Evolutionary conservation across 2,113 vertebrate species (phyloP).

Genomic region (Trematocara stigmaticum): DNA sequence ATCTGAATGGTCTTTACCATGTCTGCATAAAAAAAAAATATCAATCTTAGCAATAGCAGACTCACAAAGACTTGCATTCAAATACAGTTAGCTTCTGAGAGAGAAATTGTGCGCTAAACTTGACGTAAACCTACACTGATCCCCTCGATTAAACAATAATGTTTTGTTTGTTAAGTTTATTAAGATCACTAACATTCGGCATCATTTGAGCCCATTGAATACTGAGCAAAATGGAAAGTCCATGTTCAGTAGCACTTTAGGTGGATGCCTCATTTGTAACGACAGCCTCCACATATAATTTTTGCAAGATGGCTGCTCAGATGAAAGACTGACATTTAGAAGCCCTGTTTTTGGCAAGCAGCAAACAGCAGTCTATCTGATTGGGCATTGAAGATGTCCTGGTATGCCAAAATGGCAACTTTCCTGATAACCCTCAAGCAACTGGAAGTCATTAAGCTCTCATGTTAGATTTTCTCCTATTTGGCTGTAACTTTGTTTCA

Average conservation of each 20-base stretch:
- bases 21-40: neutral
- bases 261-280: slow-evolving; percentile 15
- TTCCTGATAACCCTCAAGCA: slow-evolving; percentile 34
- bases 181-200: neutral
- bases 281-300: slow-evolving; percentile 15
- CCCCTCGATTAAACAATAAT: neutral
- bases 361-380: neutral
- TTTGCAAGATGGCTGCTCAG: neutral
- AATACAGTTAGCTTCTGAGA: neutral
- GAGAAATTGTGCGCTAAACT: neutral
- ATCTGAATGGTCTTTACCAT: neutral
- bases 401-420: slow-evolving; percentile 4
- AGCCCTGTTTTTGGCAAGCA: neutral
- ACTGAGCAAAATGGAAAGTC: neutral
- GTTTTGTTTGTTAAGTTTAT: slow-evolving; percentile 5
- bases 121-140: neutral
- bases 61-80: neutral
- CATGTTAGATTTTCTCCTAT: slow-evolving; percentile 9
- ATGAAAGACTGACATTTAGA: slow-evolving; percentile 2
- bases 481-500: slow-evolving; percentile 10
- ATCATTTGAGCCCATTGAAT: neutral
- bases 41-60: neutral
- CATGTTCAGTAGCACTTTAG: neutral
- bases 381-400: slow-evolving; percentile 11
- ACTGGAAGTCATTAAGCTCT: slow-evolving; percentile 42